Evolutionary conservation across 1,140 invertebrate species (phyloP), one percentile per base, ranked within the genome.

Genomic region (Antheraea mylitta): DNA sequence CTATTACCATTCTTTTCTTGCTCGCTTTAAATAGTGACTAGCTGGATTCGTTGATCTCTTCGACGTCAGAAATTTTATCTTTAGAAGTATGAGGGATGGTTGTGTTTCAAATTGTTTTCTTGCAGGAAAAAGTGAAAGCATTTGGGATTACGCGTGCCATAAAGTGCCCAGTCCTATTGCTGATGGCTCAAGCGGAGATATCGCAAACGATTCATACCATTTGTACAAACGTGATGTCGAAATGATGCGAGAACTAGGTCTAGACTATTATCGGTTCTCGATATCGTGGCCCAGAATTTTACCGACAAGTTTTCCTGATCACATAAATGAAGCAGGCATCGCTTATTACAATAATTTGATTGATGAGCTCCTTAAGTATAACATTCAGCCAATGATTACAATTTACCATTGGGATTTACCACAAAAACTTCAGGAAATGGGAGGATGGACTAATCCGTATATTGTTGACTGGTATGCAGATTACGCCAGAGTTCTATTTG

Each of bases 331-430:
- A 37, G 77, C 87, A 9, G 94, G 94, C 64, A 87, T 95, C 3
- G 82, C 91, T 13, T 95, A 94, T 69, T 95, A 95, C 74, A 94
- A 93, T 69, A 90, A 91, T 58, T 62, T 95, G 18, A 94, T 95
- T 10, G 79, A 94, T 72, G 93, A 92, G 61, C 78, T 95, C 6
- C 66, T 94, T 0, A 85, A 74, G 0, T 80, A 86, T 58, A 79
- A 79, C n/a, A 93, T 93, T 48, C 30, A 82, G 61, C 93, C 94
- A 4, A 92, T 94, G 85, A 93, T 94, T 0, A 95, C 94, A 0
- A 83, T 95, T 11, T 95, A 94, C 74, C 94, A 95, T 70, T 95
- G 94, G 94, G 94, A 95, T 42, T 77, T 95, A 67, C 94, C 94
- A 0, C 89, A 94, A 71, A 74, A 78, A 10, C 73, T 95, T 6